Base-by-base conservation (phyloP, 2,888 invertebrate species). In the Bombylius discolor region DNA sequence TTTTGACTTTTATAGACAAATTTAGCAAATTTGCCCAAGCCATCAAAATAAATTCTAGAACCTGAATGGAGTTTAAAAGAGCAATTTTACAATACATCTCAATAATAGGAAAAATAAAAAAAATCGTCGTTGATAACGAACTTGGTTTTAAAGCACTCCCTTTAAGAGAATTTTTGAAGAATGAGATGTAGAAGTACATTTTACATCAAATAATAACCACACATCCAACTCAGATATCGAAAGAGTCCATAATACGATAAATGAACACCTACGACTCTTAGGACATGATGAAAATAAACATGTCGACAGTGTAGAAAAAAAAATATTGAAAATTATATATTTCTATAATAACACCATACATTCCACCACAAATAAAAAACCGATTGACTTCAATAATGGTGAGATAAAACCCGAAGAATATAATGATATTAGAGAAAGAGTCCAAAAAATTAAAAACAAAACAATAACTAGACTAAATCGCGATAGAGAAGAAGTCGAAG, bases 1-100 rank as follows among this genome's bases (percentile, higher is more conserved):
- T 62, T 42, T 12, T 64, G 14, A 64, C 62, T 32, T 56, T 62
- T 9, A 59, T 63, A 5, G 64, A 65, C 39, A 57, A 61, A 34
- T 65, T 54, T n/a, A 49, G 23, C 5, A 56, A 56, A 44, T 52
- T 52, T 45, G 56, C 52, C 4, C 49, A 52, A 44, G 56, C 56
- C 14, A 52, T 53, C 6, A 33, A 47, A 33, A 39, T 56, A 45
- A 31, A 45, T 23, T 13, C 23, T 33, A 52, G 58, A 53, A 53
- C 51, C 4, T 58, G 51, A 53, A 39, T 34, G 13, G 51, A 57
- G n/a, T 51, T 52, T 23, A 49, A 54, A 55, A 44, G 45, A 45
- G 52, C 49, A 8, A 33, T 55, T 13, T 33, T 33, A 46, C 50
- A 46, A 47, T 46, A 55, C 14, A 5, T 55, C n/a, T 11, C 33